Conservation (phyloP, 92 coral and sea anemone species). For the Epizoanthus ramosus region DNA sequence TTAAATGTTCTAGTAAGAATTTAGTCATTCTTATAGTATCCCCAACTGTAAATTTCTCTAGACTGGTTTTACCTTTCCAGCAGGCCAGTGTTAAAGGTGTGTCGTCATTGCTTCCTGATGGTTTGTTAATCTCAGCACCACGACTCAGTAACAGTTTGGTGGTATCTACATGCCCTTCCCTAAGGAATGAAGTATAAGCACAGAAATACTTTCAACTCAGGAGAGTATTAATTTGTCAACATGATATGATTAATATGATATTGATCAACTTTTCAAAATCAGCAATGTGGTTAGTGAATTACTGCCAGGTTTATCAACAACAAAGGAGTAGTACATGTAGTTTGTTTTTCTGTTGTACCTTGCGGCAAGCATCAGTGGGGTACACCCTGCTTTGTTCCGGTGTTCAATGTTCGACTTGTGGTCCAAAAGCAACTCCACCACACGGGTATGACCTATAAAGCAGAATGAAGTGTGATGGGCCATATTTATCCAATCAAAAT, state of each 20-base stretch:
- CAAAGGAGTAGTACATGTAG: not conserved
- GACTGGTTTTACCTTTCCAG: slow-evolving; percentile 90
- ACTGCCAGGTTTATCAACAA: not conserved
- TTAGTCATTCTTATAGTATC: not conserved
- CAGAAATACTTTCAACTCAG: not conserved
- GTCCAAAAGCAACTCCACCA: slow-evolving; percentile 90
- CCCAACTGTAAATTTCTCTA: not conserved
- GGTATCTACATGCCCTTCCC: slow-evolving; percentile 98
- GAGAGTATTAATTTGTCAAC: no score
- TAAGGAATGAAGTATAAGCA: not conserved
- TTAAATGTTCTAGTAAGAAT: not conserved
- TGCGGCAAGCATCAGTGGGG: slow-evolving; percentile 97
- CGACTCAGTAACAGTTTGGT: slow-evolving; percentile 83
- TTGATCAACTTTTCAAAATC: no score
- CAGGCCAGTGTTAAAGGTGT: slow-evolving; percentile 98
- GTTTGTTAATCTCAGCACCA: slow-evolving; percentile 98
- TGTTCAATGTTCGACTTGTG: slow-evolving; percentile 97
- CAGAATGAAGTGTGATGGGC: no score
- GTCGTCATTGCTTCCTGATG: slow-evolving; percentile 99
- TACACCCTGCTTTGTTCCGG: slow-evolving; percentile 98
- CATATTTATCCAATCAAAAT: no score
- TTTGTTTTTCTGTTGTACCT: slow-evolving; percentile 54
- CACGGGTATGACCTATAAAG: slow-evolving; percentile 82
- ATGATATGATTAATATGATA: no score
- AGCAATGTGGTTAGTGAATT: no score